Conservation (phyloP, 1,140 invertebrate genomes). For the Nixonia krombeini region DNA sequence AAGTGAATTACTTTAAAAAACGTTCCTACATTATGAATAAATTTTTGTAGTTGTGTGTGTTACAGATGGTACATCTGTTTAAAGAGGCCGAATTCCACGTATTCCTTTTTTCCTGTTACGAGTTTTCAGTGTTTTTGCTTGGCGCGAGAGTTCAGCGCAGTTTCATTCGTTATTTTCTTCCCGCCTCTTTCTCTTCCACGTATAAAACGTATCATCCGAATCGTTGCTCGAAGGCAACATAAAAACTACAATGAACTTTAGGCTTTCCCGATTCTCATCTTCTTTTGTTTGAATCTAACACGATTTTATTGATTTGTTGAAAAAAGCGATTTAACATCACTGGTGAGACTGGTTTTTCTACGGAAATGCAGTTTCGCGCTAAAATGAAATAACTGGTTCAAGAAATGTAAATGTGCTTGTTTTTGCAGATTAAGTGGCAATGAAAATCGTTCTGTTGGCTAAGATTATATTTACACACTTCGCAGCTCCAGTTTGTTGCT, state of each 20-base stretch:
- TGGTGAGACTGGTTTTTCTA: not conserved
- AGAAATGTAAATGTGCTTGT: no score
- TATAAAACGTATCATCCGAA: constrained; percentile 30
- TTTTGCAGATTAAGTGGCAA: no score
- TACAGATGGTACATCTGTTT: no score
- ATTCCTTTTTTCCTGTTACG: constrained; percentile 24
- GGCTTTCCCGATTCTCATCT: constrained; percentile 20
- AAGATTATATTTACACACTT: no score
- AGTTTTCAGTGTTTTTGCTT: constrained; percentile 32
- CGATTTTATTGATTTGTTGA: constrained; percentile 21
- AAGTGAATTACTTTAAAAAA: no score
- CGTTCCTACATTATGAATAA: no score
- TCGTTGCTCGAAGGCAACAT: constrained; percentile 11
- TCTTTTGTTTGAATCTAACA: constrained; percentile 15
- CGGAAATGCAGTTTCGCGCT: not conserved
- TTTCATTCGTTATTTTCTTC: constrained; percentile 34
- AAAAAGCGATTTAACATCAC: no score
- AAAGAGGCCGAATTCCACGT: not conserved
- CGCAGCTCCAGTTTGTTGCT: no score
- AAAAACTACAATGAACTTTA: constrained; percentile 40
- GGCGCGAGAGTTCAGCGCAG: constrained; percentile 6
- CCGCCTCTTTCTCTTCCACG: constrained; percentile 2
- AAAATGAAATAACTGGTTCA: no score
- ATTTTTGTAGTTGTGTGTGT: no score
- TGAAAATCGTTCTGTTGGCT: not conserved